A percentile compares a stretch with the other conserved stretches of the same genome.
Conservation (phyloP, 1,140 invertebrate species). For the Rhagoletis pomonella region DNA sequence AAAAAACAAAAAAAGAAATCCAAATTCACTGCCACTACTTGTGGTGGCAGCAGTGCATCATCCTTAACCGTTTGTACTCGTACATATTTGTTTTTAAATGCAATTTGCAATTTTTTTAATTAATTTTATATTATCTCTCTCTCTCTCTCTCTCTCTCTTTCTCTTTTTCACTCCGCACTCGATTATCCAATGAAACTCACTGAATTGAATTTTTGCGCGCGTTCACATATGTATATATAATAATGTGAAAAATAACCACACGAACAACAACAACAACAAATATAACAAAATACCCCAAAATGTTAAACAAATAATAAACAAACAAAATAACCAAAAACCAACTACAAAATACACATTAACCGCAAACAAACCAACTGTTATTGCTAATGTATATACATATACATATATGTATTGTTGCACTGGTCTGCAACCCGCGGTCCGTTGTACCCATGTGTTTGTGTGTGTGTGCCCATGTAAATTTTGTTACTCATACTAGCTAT, state of each 20-base stretch:
- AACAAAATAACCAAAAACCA: not conserved
- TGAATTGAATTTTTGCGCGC: not conserved
- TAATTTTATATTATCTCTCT: constrained; percentile 45
- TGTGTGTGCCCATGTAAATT: constrained; percentile 26
- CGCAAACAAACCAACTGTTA: no score
- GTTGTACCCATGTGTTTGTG: constrained; percentile 14
- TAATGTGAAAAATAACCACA: not conserved
- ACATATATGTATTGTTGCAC: not conserved
- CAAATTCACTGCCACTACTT: constrained; percentile 11
- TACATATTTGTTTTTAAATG: not conserved
- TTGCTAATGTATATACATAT: no score
- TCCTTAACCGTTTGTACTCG: constrained; percentile 20
- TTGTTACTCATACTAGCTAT: constrained; percentile 65
- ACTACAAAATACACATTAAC: not conserved
- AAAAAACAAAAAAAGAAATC: not conserved
- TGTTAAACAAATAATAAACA: not conserved
- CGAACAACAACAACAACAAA: constrained; percentile 47
- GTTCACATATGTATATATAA: not conserved
- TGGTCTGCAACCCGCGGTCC: not conserved
- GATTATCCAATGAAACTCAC: not conserved
- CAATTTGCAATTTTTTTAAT: constrained; percentile 29
- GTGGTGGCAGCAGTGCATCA: not conserved
- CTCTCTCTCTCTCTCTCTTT: constrained; percentile 19
- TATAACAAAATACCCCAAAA: not conserved
- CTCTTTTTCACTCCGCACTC: not conserved